Conservation (phyloP, 1,140 invertebrate genomes). For the Caenorhabditis briggsae region DNA sequence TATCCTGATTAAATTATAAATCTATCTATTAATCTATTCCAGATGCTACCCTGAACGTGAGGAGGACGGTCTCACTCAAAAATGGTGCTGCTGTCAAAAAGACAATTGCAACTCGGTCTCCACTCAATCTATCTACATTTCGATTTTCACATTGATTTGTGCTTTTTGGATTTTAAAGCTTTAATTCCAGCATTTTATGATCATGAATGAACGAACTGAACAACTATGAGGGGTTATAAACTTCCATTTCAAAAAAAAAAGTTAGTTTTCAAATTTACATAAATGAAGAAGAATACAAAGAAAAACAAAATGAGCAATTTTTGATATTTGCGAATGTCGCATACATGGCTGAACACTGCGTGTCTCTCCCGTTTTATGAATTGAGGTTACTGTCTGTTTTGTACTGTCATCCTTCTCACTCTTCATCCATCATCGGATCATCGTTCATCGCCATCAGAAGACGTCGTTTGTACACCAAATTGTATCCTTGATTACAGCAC, state of each 20-base stretch:
- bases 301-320: slow-evolving; percentile 28
- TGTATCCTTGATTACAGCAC: slow-evolving; percentile 62
- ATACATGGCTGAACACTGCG: slow-evolving; percentile 48
- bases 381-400: slow-evolving; percentile 18
- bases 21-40: neutral
- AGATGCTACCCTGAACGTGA: slow-evolving; percentile 43
- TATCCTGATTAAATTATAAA: neutral
- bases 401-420: neutral
- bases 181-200: neutral
- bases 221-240: slow-evolving; percentile 27
- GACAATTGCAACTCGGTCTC: slow-evolving; percentile 48
- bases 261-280: neutral
- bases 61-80: neutral
- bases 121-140: neutral
- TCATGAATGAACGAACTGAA: neutral
- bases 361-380: slow-evolving; percentile 34
- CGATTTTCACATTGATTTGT: neutral
- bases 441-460: slow-evolving; percentile 59
- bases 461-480: slow-evolving; percentile 54
- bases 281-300: slow-evolving; percentile 20
- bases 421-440: slow-evolving; percentile 48
- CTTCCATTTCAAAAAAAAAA: too few species aligned
- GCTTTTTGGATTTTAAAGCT: neutral
- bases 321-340: slow-evolving; percentile 48
- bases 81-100: slow-evolving; percentile 55